Evolutionary conservation across 2,888 invertebrate species (phyloP).

Genomic region (Chrysodeixis includens): DNA sequence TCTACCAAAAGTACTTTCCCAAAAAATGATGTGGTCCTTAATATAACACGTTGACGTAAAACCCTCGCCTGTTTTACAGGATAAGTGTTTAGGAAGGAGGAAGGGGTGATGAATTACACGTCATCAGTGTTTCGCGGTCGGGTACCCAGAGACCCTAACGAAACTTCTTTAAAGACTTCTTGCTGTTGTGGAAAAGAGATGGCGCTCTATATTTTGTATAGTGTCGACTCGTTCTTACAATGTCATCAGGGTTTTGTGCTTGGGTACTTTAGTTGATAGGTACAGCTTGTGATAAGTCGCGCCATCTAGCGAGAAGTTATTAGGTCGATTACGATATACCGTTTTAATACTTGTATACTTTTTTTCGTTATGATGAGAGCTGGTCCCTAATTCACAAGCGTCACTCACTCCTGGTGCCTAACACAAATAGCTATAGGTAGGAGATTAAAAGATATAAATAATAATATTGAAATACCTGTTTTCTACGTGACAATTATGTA

Average conservation of each 20-base stretch:
- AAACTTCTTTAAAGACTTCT: too few species aligned
- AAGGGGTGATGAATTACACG: conserved; percentile 26
- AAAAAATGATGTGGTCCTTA: background rate
- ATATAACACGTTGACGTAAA: background rate
- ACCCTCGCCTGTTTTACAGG: background rate
- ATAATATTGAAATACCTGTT: too few species aligned
- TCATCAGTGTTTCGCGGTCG: conserved; percentile 27
- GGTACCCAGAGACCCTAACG: background rate
- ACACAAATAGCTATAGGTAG: too few species aligned
- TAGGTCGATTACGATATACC: conserved; percentile 4
- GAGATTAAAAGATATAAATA: too few species aligned
- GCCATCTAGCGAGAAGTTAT: conserved; percentile 25
- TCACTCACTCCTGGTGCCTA: too few species aligned
- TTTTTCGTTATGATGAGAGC: background rate
- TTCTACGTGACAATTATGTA: too few species aligned
- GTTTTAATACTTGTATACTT: background rate
- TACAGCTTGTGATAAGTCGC: conserved; percentile 17
- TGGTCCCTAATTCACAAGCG: background rate
- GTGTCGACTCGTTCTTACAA: too few species aligned
- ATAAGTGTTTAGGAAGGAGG: conserved; percentile 14
- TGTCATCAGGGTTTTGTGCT: conserved; percentile 25
- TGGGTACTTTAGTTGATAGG: conserved; percentile 23
- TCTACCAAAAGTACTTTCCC: background rate
- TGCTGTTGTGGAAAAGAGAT: too few species aligned
- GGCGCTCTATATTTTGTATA: background rate